phyloP scores from a whole-genome alignment of 2,888 invertebrate genomes.

The Chloromyia formosa region DNA sequence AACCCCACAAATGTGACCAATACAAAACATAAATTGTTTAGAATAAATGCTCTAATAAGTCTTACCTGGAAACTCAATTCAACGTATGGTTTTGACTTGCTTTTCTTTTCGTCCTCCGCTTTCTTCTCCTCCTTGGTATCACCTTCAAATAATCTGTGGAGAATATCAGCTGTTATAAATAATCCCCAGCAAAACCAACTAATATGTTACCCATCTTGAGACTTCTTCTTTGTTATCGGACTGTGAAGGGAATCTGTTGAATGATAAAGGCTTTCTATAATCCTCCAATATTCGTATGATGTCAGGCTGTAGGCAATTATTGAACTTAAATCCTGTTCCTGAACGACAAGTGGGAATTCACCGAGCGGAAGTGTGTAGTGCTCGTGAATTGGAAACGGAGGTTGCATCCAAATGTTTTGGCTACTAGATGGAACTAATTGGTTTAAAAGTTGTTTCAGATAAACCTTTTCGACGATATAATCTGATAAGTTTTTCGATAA shows the following conservation, averaged over 20 bases:
- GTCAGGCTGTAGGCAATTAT: constrained; percentile 85
- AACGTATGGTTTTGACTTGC: constrained; percentile 62
- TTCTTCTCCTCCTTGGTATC: constrained; percentile 54
- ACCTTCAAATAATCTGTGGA: constrained; percentile 52
- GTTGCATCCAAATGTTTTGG: constrained; percentile 64
- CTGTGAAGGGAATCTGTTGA: constrained; percentile 53
- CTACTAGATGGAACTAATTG: constrained; percentile 71
- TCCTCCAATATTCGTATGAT: constrained; percentile 74
- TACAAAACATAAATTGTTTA: too few species aligned
- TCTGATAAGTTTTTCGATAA: constrained; percentile 37
- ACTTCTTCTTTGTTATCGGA: constrained; percentile 60
- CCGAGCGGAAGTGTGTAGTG: constrained; percentile 75
- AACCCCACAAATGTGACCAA: too few species aligned
- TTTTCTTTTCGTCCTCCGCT: constrained; percentile 54
- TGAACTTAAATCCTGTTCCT: constrained; percentile 83
- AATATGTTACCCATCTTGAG: constrained; percentile 56
- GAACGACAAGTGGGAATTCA: constrained; percentile 74
- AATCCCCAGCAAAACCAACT: not conserved
- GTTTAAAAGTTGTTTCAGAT: constrained; percentile 74
- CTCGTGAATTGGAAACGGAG: constrained; percentile 73
- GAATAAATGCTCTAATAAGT: too few species aligned
- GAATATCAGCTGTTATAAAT: constrained; percentile 21
- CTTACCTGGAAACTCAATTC: constrained; percentile 68
- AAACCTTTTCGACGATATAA: constrained; percentile 66
- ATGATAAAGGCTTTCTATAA: constrained; percentile 65